Conservation (phyloP, 2,888 invertebrate species). For the Eilema caniola region DNA sequence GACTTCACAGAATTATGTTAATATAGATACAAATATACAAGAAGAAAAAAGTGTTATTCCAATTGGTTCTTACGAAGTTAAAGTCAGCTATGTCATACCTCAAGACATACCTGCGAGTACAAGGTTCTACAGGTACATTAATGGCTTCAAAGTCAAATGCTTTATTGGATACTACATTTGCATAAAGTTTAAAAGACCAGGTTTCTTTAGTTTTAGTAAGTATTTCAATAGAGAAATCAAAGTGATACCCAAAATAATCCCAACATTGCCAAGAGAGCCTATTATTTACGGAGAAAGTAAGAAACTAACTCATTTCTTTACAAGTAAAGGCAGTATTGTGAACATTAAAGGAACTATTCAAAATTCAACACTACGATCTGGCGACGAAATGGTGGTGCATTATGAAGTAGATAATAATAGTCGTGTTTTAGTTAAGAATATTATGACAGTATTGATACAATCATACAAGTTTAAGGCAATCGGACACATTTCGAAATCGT, state of each 20-base stretch:
- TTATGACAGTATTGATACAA: slow-evolving; percentile 54
- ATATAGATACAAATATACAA: slow-evolving; percentile 13
- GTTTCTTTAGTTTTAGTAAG: slow-evolving; percentile 54
- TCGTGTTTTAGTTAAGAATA: slow-evolving; percentile 47
- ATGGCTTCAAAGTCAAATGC: slow-evolving; percentile 40
- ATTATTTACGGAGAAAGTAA: slow-evolving; percentile 55
- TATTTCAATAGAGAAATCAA: slow-evolving; percentile 56
- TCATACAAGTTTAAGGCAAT: slow-evolving; percentile 44
- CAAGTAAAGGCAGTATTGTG: slow-evolving; percentile 49
- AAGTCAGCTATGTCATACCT: slow-evolving; percentile 50
- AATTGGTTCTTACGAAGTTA: slow-evolving; percentile 50
- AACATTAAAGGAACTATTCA: slow-evolving; percentile 55
- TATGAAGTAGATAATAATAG: slow-evolving; percentile 58
- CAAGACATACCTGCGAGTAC: slow-evolving; percentile 53
- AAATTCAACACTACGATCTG: slow-evolving; percentile 52
- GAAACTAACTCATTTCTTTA: slow-evolving; percentile 52
- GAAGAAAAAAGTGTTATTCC: neutral
- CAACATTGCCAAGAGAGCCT: slow-evolving; percentile 50
- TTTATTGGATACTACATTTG: slow-evolving; percentile 57
- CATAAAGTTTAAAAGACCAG: slow-evolving; percentile 59
- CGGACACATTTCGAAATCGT: slow-evolving; percentile 34
- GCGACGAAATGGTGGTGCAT: slow-evolving; percentile 51
- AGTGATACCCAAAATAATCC: slow-evolving; percentile 51
- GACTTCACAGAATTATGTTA: slow-evolving; percentile 5
- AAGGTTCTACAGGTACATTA: slow-evolving; percentile 30